Evolutionary conservation across 2,888 invertebrate genomes (phyloP).

Genomic region (Platypus cylindrus): DNA sequence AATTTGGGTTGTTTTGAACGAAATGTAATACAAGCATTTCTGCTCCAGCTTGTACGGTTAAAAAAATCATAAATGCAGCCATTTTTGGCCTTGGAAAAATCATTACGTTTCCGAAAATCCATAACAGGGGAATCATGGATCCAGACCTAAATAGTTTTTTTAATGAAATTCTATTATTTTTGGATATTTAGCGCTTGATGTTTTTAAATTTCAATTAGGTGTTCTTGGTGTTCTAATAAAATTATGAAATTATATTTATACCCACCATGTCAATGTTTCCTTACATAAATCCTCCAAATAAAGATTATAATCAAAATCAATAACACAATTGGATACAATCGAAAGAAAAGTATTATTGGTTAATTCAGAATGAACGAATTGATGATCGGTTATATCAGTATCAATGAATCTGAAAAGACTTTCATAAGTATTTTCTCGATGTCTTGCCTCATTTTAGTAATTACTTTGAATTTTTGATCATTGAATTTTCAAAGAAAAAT

Average conservation of each 20-base stretch:
- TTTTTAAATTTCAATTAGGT: no score
- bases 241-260: slow-evolving; percentile 1
- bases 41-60: slow-evolving; percentile 38
- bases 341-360: slow-evolving; percentile 41
- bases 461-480: slow-evolving; percentile 52
- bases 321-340: slow-evolving; percentile 31
- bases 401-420: slow-evolving; percentile 48
- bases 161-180: no score
- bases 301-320: slow-evolving; percentile 44
- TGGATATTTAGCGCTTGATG: no score
- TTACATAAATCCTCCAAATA: slow-evolving; percentile 39
- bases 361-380: slow-evolving; percentile 48
- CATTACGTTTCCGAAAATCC: slow-evolving; percentile 32
- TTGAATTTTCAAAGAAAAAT: slow-evolving; percentile 49
- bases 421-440: not conserved
- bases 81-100: slow-evolving; percentile 28
- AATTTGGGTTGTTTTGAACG: slow-evolving; percentile 16
- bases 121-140: slow-evolving; percentile 37
- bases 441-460: slow-evolving; percentile 9
- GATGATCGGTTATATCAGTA: slow-evolving; percentile 46
- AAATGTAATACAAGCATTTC: slow-evolving; percentile 39
- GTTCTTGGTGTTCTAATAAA: no score
- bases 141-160: slow-evolving; percentile 23
- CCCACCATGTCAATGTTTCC: slow-evolving; percentile 29
- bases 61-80: slow-evolving; percentile 29